Percentiles rank a stretch among this genome's conserved stretches.
These are phyloP conservation scores for Taenaris catops DNA, from an alignment of 2,888 invertebrate species.

Conservation along the genomic window DNA sequence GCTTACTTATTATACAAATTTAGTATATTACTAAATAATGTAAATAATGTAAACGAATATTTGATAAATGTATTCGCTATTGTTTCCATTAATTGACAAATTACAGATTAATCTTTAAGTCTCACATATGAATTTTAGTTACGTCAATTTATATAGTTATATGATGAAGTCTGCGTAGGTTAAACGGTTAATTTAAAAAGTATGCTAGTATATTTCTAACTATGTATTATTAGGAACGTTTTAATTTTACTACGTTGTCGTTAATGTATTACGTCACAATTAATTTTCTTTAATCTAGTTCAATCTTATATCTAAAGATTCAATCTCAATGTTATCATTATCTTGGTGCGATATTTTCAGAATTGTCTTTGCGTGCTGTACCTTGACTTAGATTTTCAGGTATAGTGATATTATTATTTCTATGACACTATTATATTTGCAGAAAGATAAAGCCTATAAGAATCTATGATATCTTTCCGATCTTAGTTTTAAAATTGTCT, in stretches of 20 bases:
- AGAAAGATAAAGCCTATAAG: no score
- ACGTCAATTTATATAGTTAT: slow-evolving; percentile 55
- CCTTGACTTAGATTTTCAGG: no score
- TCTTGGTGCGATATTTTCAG: no score
- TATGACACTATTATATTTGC: no score
- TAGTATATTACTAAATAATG: slow-evolving; percentile 78
- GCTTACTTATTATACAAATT: slow-evolving; percentile 68
- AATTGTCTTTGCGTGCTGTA: no score
- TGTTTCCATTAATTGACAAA: slow-evolving; percentile 52
- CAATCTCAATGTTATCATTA: no score
- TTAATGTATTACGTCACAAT: slow-evolving; percentile 6
- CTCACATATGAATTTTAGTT: slow-evolving; percentile 53
- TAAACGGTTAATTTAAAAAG: slow-evolving; percentile 48
- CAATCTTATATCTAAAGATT: no score
- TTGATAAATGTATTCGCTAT: slow-evolving; percentile 46
- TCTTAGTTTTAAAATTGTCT: no score
- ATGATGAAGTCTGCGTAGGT: slow-evolving; percentile 60
- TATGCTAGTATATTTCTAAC: slow-evolving; percentile 47
- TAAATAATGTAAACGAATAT: slow-evolving; percentile 55
- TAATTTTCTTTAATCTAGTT: no score
- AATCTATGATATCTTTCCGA: no score
- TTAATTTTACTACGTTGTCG: slow-evolving; percentile 20
- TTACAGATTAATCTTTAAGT: slow-evolving; percentile 49
- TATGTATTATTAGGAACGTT: slow-evolving; percentile 37
- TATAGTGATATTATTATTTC: no score